Base-by-base conservation (phyloP, 2,797 vertebrate genomes). In the Sitta carolinensis region DNA sequence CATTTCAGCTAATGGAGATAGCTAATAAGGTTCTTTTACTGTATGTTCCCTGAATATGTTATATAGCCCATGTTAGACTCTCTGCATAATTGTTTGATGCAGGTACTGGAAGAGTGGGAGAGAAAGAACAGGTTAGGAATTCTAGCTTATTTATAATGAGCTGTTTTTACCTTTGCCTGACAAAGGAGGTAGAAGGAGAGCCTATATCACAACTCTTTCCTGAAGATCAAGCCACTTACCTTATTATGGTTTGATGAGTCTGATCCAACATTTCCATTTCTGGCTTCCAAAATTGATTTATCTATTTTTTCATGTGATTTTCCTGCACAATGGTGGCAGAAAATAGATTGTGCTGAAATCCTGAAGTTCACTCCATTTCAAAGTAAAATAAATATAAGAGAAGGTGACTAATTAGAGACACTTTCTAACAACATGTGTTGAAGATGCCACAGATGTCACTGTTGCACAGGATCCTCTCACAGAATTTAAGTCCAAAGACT, bases 1-100 rank as follows among this genome's bases (percentile, higher is more conserved):
- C 30, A 61, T 86, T 90, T 92, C 91, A 90, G 38, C 64, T 90
- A 89, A 69, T 84, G 54, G 67, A 90, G 30, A n/a, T 51, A 78
- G 34, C 48, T 94, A 89, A 73, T 85, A 78, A 88, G 79, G 54
- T 69, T 79, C 20, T 94, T 93, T 72, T 51, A 70, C 27, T 83
- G 19, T 74, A 52, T 91, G 38, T 85, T 89, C 72, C 45, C 36
- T 57, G 43, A 27, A 32, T 83, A 59, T 3, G 21, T 84, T 89
- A 76, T 21, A 26, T 14, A 70, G 75, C 22, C 47, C 1, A 3
- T 52, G 38, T 64, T 83, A 70, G 26, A 86, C 4, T 50, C 47
- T 67, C 45, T 58, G 45, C 23, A n/a, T 73, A 90, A 59, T 83
- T 88, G 47, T 83, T 91, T 58, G 55, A 42, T 69, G 17, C 51